Evolutionary conservation across 2,113 vertebrate species (phyloP).

Genomic region (Orientallactaga bullata): DNA sequence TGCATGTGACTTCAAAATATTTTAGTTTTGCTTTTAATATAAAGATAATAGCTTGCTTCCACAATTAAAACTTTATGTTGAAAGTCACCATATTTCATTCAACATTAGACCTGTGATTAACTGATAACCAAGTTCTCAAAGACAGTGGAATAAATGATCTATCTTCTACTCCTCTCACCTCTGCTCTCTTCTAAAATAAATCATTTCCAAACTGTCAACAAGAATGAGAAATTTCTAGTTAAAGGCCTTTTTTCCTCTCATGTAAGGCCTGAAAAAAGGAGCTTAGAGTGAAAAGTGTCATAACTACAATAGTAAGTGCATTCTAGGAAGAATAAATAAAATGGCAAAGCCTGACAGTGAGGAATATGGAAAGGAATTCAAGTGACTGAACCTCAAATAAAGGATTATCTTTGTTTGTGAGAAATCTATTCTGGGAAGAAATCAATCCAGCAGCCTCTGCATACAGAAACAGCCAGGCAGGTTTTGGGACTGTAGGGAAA

Average conservation of each 20-base stretch:
- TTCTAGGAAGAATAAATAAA: constrained; percentile 76
- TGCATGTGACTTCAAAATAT: constrained; percentile 39
- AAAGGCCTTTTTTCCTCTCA: constrained; percentile 56
- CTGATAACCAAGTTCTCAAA: constrained; percentile 57
- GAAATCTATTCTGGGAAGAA: constrained; percentile 64
- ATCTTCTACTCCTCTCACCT: constrained; percentile 51
- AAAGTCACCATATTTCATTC: constrained; percentile 55
- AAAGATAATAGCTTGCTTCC: constrained; percentile 46
- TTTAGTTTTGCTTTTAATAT: constrained; percentile 34
- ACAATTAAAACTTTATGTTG: constrained; percentile 43
- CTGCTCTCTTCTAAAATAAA: constrained; percentile 55
- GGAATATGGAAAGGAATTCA: constrained; percentile 72
- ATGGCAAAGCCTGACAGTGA: constrained; percentile 68
- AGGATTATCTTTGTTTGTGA: constrained; percentile 71
- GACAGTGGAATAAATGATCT: constrained; percentile 52
- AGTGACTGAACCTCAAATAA: constrained; percentile 72
- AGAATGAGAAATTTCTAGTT: constrained; percentile 67
- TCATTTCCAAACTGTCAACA: constrained; percentile 67
- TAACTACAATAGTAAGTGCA: constrained; percentile 54
- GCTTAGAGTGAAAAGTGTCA: constrained; percentile 65
- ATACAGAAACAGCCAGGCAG: not conserved
- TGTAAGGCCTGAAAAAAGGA: constrained; percentile 38
- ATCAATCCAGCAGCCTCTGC: constrained; percentile 17
- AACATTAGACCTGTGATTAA: constrained; percentile 49
- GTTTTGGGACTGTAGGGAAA: not conserved